Conservation (phyloP, 1,140 invertebrate genomes). For the Tetragonula clypearis region DNA sequence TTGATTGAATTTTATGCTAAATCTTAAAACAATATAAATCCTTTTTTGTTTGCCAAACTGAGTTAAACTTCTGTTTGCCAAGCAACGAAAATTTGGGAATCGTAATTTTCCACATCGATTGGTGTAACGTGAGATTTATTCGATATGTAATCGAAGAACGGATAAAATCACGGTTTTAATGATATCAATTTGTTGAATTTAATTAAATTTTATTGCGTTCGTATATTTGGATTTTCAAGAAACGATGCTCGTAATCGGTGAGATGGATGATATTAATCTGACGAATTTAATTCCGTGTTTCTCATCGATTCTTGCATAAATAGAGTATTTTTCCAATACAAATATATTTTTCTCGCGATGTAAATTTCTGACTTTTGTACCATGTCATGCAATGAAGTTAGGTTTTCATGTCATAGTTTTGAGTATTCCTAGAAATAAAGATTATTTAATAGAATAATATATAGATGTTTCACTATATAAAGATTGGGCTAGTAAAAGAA, state of each 20-base stretch:
- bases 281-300: background rate
- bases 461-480: no score
- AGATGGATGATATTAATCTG: background rate
- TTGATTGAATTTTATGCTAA: no score
- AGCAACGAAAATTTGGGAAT: no score
- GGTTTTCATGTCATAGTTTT: background rate
- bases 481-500: no score
- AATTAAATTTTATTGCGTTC: background rate
- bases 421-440: background rate
- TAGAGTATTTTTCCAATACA: background rate
- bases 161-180: background rate
- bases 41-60: no score
- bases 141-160: background rate
- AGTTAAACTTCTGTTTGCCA: no score
- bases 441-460: no score
- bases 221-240: background rate
- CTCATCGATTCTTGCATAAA: background rate
- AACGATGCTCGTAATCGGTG: background rate
- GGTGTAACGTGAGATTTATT: background rate
- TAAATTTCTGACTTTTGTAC: background rate
- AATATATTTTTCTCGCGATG: background rate
- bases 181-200: background rate
- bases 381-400: background rate
- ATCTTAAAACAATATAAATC: no score
- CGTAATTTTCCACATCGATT: background rate